Evolutionary conservation across 2,113 vertebrate genomes (phyloP), one percentile per base, ranked within the genome.

Genomic region (Taurulus bubalis): DNA sequence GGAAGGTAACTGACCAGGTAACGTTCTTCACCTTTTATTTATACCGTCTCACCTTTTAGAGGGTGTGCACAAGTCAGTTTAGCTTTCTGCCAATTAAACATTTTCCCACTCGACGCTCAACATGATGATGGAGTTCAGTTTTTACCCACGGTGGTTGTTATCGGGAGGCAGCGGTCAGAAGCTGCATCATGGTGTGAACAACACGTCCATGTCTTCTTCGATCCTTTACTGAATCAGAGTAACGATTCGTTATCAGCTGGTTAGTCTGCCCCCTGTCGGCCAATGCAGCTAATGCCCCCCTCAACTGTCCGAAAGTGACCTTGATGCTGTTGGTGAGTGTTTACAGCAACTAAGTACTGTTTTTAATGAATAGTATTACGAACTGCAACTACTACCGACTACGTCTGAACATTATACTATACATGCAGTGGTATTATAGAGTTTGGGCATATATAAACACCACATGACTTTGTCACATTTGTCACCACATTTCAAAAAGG

Each of bases 191-290:
- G 24, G 55, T 26, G 12, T 12, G 14, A 10, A 26, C 55, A 15
- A 14, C 28, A 1, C 26, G 58, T 67, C 16, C 10, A 28, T 26
- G 16, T 80, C 88, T 90, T 92, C 86, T 84, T 91, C 83, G 38
- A 4, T 26, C 1, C 45, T 64, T 55, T 28, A 4, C 0, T 24
- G 66, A 18, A 65, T 60, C 15, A 14, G 5, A 4, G 24, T 45
- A 2, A 36, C 24, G 4, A 20, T 1, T 77, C 30, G 4, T 0
- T 1, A 34, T 30, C 26, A 30, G 53, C 3, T 22, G 3, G 22
- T 32, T 14, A 3, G 3, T 3, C 69, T 65, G 78, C 79, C 81
- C 79, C 12, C 87, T 88, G 32, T 49, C n/a, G 79, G 82, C 16
- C 38, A 69, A 9, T 53, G 6, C 6, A 2, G 59, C 8, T 63